Percentiles rank a stretch among this genome's conserved stretches.
Evolutionary conservation across 2,797 vertebrate species (phyloP).

Genomic region (Melanogrammus aeglefinus): DNA sequence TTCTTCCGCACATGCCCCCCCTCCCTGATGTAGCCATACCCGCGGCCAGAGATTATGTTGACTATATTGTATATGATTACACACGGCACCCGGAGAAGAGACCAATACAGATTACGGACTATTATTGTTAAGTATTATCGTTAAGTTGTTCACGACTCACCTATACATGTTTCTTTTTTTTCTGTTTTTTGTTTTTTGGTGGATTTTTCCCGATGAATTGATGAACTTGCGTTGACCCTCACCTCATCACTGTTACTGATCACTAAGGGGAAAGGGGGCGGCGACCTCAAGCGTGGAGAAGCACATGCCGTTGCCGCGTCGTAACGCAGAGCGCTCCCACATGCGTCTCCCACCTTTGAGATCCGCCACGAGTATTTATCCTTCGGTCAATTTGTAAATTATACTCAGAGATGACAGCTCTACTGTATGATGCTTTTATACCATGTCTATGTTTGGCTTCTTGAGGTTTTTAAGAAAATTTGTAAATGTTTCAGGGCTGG

Average conservation of each 20-base stretch:
- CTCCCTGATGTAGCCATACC: conserved; percentile 69
- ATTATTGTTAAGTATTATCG: conserved; percentile 13
- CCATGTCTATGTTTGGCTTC: conserved; percentile 72
- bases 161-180: conserved; percentile 50
- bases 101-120: conserved; percentile 60
- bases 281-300: conserved; percentile 52
- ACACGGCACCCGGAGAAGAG: conserved; percentile 54
- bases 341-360: conserved; percentile 50
- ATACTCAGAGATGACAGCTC: conserved; percentile 66
- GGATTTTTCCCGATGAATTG: conserved; percentile 57
- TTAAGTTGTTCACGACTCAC: conserved; percentile 47
- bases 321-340: conserved; percentile 14
- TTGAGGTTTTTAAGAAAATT: conserved; percentile 72
- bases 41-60: conserved; percentile 62
- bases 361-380: conserved; percentile 65
- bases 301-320: conserved; percentile 40
- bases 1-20: conserved; percentile 48
- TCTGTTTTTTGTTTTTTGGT: conserved; percentile 50
- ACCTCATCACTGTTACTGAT: conserved; percentile 60
- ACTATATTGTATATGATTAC: conserved; percentile 55
- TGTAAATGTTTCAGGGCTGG: conserved; percentile 60
- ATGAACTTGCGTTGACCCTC: conserved; percentile 56
- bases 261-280: conserved; percentile 36
- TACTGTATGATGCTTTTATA: conserved; percentile 74
- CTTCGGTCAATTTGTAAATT: conserved; percentile 72